Base-by-base conservation (phyloP, 2,113 vertebrate species). In the Bambusicola thoracicus region DNA sequence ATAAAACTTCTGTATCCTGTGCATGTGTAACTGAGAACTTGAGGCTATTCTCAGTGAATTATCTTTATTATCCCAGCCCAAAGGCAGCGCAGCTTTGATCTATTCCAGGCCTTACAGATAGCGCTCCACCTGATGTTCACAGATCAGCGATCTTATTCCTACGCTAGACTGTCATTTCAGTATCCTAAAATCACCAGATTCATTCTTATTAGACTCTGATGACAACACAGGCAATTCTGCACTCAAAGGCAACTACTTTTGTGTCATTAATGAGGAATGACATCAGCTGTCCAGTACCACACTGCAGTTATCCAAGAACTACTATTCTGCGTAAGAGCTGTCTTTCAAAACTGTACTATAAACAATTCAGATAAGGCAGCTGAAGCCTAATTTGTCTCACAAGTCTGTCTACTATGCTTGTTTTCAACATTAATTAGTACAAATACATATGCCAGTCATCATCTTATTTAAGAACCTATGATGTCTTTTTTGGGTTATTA, bases 391-490 rank as follows among this genome's bases (percentile, higher is more conserved):
- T 34, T 14, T 34, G 25, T 36, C 10, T 21, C 38, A 11, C 8
- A 5, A 2, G 1, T 5, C n/a, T 63, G 29, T 13, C 59, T 36
- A 15, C 63, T 58, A n/a, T 5, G 2, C 24, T 67, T 3, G 1
- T 46, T 44, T 46, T 22, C 46, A 40, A 8, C 1, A 2, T 27
- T 62, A 2, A 2, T 24, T 62, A 2, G 2, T 24, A 51, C 11
- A 63, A 38, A 63, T 34, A 16, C 53, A 20, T 3, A 2, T 1
- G 3, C 19, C 81, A 68, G 34, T 11, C 40, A 30, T 20, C 20
- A 32, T 55, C 70, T 79, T 30, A n/a, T 17, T 55, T 34, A 59
- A 66, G 49, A 34, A 55, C 13, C 49, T 1, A 8, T 22, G 22
- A 49, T 17, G 22, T 4, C 19, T 11, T 27, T 10, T n/a, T 3